Evolutionary conservation across 2,113 vertebrate genomes (phyloP).

Genomic region (Chaenocephalus aceratus): DNA sequence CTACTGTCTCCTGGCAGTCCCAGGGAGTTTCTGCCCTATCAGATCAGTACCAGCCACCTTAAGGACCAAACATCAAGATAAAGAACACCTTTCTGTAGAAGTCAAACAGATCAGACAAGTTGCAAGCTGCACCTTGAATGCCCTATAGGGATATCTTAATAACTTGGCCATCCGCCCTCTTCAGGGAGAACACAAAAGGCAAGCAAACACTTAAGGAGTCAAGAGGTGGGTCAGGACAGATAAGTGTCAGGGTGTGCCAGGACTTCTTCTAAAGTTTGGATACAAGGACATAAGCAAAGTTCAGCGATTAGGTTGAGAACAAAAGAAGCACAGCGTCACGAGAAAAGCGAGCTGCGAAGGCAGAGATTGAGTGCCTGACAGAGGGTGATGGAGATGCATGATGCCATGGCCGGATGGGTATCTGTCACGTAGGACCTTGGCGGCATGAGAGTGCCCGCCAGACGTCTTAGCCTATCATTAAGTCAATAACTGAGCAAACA

Average conservation of each 20-base stretch:
- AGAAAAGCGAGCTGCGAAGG: slow-evolving; percentile 74
- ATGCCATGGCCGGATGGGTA: slow-evolving; percentile 70
- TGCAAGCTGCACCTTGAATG: slow-evolving; percentile 72
- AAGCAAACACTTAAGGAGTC: slow-evolving; percentile 70
- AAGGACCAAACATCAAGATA: slow-evolving; percentile 73
- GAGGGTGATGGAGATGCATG: slow-evolving; percentile 57
- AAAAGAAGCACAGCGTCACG: slow-evolving; percentile 56
- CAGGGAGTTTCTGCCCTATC: slow-evolving; percentile 63
- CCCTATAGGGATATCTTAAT: slow-evolving; percentile 72
- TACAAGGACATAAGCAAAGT: slow-evolving; percentile 71
- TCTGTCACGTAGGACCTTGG: slow-evolving; percentile 81
- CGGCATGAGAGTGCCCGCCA: slow-evolving; percentile 78
- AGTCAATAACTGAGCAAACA: slow-evolving; percentile 86
- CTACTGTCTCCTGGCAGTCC: slow-evolving; percentile 57
- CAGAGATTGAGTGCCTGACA: slow-evolving; percentile 71
- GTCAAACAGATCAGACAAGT: slow-evolving; percentile 79
- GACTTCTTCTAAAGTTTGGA: slow-evolving; percentile 63
- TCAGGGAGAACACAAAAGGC: slow-evolving; percentile 76
- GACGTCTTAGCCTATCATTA: slow-evolving; percentile 81
- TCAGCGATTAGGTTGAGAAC: slow-evolving; percentile 61
- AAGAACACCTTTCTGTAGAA: slow-evolving; percentile 65
- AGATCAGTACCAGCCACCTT: slow-evolving; percentile 66
- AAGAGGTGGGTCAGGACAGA: slow-evolving; percentile 80
- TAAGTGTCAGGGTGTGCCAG: slow-evolving; percentile 72
- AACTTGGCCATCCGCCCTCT: slow-evolving; percentile 70